These are phyloP conservation scores for Proisotoma minuta DNA, from an alignment of 2,888 invertebrate genomes.

Conservation along the genomic window DNA sequence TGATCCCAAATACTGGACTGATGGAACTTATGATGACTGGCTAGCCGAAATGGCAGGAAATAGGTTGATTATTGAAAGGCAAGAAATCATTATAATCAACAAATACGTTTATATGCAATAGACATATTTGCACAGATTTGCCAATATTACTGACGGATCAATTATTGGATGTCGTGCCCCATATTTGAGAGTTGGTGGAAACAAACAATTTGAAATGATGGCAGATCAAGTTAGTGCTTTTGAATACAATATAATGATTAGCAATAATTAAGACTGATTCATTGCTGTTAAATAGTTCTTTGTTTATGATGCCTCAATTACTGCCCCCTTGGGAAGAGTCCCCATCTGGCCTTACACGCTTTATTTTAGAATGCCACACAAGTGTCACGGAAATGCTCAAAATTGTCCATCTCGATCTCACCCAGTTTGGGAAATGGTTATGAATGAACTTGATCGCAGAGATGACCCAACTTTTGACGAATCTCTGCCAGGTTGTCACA, in stretches of 20 bases:
- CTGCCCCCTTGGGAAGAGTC: slow-evolving; percentile 81
- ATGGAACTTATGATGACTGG: slow-evolving; percentile 86
- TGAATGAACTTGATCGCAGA: slow-evolving; percentile 89
- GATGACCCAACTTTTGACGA: slow-evolving; percentile 92
- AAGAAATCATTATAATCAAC: too few species aligned
- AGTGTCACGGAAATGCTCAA: slow-evolving; percentile 88
- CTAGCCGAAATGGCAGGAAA: slow-evolving; percentile 90
- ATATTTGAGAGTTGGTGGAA: slow-evolving; percentile 84
- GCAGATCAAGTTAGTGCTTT: slow-evolving; percentile 74
- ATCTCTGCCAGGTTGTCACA: slow-evolving; percentile 64
- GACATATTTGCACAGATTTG: slow-evolving; percentile 73
- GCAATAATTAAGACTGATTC: not conserved
- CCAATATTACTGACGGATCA: slow-evolving; percentile 86
- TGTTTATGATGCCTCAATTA: slow-evolving; percentile 91
- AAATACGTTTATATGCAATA: too few species aligned
- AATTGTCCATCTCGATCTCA: slow-evolving; percentile 78
- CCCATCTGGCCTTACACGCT: slow-evolving; percentile 98
- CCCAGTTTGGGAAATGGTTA: slow-evolving; percentile 94
- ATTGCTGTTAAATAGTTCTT: slow-evolving; percentile 54
- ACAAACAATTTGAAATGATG: slow-evolving; percentile 97
- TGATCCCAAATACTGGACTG: slow-evolving; percentile 69
- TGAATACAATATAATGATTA: not conserved
- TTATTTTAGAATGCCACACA: slow-evolving; percentile 94
- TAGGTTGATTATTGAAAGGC: slow-evolving; percentile 71
- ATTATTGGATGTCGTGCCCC: slow-evolving; percentile 85